Evolutionary conservation across 2,113 vertebrate species (phyloP).

Genomic region (Raja brachyura): DNA sequence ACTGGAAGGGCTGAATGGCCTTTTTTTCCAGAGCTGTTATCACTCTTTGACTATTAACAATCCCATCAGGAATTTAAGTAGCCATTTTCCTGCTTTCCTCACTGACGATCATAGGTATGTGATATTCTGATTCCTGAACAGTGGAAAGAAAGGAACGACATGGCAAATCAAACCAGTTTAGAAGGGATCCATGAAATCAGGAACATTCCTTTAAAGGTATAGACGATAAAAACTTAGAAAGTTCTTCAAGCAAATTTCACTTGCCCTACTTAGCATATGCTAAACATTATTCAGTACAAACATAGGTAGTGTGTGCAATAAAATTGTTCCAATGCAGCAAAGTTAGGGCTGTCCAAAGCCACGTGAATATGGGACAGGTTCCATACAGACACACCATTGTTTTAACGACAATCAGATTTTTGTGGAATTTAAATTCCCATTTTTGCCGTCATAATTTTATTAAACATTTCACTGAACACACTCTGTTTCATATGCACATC

Average conservation of each 20-base stretch:
- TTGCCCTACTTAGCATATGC: neutral
- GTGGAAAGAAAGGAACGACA: neutral
- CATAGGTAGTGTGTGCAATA: neutral
- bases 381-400: neutral
- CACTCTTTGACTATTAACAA: neutral
- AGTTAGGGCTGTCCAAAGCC: neutral
- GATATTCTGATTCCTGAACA: neutral
- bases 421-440: neutral
- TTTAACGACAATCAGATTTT: neutral
- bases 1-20: no score
- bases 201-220: neutral
- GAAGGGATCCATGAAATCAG: neutral
- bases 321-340: neutral
- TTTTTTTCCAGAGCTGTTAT: no score
- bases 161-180: neutral
- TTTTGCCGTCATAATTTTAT: slow-evolving; percentile 1
- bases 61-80: neutral
- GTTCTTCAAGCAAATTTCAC: neutral
- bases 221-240: neutral
- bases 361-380: neutral
- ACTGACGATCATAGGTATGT: neutral
- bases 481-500: neutral
- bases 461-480: neutral
- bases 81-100: neutral
- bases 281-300: neutral